These are phyloP conservation scores for Branchipolynoe longqiensis DNA, from an alignment of 2,888 invertebrate genomes.

Conservation along the genomic window DNA sequence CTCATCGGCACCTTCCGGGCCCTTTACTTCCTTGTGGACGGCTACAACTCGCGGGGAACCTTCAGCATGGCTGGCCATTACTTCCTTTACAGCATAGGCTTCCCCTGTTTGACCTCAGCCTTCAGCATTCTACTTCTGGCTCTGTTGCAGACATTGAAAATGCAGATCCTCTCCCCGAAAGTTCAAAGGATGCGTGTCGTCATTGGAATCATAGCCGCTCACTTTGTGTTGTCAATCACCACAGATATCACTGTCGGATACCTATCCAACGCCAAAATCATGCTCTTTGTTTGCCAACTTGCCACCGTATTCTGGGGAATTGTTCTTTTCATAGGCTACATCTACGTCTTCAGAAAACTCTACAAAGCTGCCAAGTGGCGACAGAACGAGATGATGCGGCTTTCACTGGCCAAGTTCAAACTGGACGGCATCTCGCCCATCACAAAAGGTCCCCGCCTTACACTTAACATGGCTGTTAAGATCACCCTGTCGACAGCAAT, in stretches of 20 bases:
- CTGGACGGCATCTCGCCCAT: conserved; percentile 66
- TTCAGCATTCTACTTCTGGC: conserved; percentile 94
- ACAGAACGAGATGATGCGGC: conserved; percentile 75
- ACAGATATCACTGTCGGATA: conserved; percentile 86
- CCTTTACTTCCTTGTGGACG: conserved; percentile 94
- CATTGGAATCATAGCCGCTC: conserved; percentile 89
- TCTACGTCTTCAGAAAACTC: conserved; percentile 82
- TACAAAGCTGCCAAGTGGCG: conserved; percentile 75
- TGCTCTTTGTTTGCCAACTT: conserved; percentile 85
- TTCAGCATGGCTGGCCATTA: conserved; percentile 90
- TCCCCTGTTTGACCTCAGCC: conserved; percentile 93
- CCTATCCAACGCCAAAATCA: conserved; percentile 69
- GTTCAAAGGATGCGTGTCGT: conserved; percentile 90
- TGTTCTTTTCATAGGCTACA: conserved; percentile 91
- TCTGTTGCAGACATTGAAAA: conserved; percentile 89
- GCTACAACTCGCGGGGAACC: conserved; percentile 92
- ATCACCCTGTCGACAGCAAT: conserved; percentile 93
- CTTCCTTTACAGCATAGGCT: conserved; percentile 91
- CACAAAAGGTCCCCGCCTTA: conserved; percentile 80
- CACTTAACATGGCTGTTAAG: conserved; percentile 92
- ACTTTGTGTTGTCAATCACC: conserved; percentile 90
- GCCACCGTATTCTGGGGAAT: conserved; percentile 93
- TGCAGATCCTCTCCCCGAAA: conserved; percentile 80
- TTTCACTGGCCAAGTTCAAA: conserved; percentile 73
- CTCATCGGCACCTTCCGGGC: conserved; percentile 89